Base-by-base conservation (phyloP, 2,888 invertebrate species). In the Glaucopsyche alexis region DNA sequence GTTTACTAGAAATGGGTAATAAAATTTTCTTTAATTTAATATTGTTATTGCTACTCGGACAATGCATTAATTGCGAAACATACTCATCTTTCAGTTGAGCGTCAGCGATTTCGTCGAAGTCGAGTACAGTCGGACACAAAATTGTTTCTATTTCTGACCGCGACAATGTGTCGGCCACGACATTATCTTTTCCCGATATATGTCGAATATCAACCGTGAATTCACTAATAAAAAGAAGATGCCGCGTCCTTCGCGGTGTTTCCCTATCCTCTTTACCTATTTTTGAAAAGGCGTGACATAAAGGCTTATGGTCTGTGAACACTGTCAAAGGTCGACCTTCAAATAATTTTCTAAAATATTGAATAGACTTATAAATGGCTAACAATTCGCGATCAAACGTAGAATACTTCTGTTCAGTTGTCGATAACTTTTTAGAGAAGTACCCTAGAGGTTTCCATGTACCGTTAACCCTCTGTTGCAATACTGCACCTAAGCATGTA, bases 61-160 rank as follows among this genome's bases (percentile, higher is more conserved):
- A 9, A 7, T 49, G 49, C 9, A 49, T 14, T 14, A 8, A 1
- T 13, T 47, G 13, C 47, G 13, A 47, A 9, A 47, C 13, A 8
- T 47, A 47, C 47, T 47, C 47, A 3, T n/a, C n/a, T n/a, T n/a
- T n/a, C n/a, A n/a, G n/a, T n/a, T n/a, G n/a, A n/a, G n/a, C n/a
- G n/a, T n/a, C 29, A 40, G 65, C 65, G 65, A 65, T 29, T 65
- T 65, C 65, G 19, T 65, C 38, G 40, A 29, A 65, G 11, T 38
- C 65, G 8, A 65, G 65, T 65, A 65, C 65, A 65, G 65, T 65
- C 38, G 65, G 65, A 29, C 40, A 65, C 29, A 65, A 65, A 65
- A 65, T 65, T 65, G 65, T 65, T 29, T 65, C 66, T 1, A 42
- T 66, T 66, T 40, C 66, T 66, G 42, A 14, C 11, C 66, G 38